Conservation (phyloP, 1,140 invertebrate species). For the Pteromalus puparum region DNA sequence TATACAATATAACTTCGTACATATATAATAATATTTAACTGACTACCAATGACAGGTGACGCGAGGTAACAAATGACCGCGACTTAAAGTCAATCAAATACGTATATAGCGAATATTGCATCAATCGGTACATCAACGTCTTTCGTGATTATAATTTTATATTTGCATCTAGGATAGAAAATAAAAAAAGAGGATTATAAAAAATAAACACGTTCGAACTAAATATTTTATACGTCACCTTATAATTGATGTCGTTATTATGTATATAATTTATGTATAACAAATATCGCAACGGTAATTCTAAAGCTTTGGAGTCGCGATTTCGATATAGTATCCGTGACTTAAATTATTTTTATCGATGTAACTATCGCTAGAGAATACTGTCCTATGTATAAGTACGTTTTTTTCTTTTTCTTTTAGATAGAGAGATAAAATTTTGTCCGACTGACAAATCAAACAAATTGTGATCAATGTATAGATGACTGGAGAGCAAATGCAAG, state of each 20-base stretch:
- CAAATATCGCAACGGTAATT: conserved; percentile 68
- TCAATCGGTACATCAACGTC: conserved; percentile 33
- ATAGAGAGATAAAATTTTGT: conserved; percentile 31
- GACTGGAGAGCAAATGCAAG: conserved; percentile 41
- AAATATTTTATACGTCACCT: conserved; percentile 57
- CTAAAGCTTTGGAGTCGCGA: conserved; percentile 73
- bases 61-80: conserved; percentile 54
- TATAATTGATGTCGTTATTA: conserved; percentile 51
- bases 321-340: conserved; percentile 62
- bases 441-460: conserved; percentile 13
- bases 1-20: conserved; percentile 58
- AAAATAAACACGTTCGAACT: conserved; percentile 21
- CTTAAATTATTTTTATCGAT: conserved; percentile 59
- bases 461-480: conserved; percentile 11
- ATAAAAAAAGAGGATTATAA: conserved; percentile 24
- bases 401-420: conserved; percentile 48
- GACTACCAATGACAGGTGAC: conserved; percentile 59
- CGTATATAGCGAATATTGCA: conserved; percentile 41
- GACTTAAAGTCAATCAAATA: conserved; percentile 44
- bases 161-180: conserved; percentile 13
- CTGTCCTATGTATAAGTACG: conserved; percentile 73
- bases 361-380: conserved; percentile 68
- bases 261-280: conserved; percentile 59
- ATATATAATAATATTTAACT: conserved; percentile 59
- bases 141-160: conserved; percentile 28